Base-by-base conservation (phyloP, 2,113 vertebrate genomes). In the Microtus montanus region DNA sequence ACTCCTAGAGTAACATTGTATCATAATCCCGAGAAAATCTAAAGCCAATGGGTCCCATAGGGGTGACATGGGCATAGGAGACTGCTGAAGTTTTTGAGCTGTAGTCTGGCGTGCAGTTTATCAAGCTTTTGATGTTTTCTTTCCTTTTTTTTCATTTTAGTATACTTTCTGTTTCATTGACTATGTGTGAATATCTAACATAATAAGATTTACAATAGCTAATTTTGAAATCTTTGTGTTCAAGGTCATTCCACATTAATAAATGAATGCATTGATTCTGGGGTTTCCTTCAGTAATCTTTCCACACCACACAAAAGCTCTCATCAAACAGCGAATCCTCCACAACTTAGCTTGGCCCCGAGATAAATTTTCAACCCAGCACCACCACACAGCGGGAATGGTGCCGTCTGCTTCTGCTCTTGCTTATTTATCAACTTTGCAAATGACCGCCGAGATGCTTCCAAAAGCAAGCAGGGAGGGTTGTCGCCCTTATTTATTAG, bases 81-180 rank as follows among this genome's bases (percentile, higher is more conserved):
- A 61, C 28, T 68, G 88, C 71, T 91, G 89, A 15, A 63, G 68
- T n/a, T 75, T 58, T 71, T 66, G 35, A 90, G 90, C 44, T 84
- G 33, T 7, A 4, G 10, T 70, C n/a, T 1, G 22, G 24, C 12
- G 61, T 66, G 70, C 54, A 80, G 70, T 84, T 54, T 28, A 85
- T 38, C 44, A 58, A 19, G 24, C 1, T 66, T 66, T 33, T 66
- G 4, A 22, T 64, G 28, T 22, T 68, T 35, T 85, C 28, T 85
- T 82, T 13, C 9, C 61, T 61, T 64, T 54, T 64, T 54, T 63
- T 41, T 84, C 38, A 84, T 2, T 84, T 93, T 38, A 77, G 35
- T 66, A 52, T 73, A 70, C 52, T 90, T 97, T 73, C 58, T 84
- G 28, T 90, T 87, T 61, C 52, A 11, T 86, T 92, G 47, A 5